Evolutionary conservation across 2,888 invertebrate genomes (phyloP).

Genomic region (Galerucella pusilla): DNA sequence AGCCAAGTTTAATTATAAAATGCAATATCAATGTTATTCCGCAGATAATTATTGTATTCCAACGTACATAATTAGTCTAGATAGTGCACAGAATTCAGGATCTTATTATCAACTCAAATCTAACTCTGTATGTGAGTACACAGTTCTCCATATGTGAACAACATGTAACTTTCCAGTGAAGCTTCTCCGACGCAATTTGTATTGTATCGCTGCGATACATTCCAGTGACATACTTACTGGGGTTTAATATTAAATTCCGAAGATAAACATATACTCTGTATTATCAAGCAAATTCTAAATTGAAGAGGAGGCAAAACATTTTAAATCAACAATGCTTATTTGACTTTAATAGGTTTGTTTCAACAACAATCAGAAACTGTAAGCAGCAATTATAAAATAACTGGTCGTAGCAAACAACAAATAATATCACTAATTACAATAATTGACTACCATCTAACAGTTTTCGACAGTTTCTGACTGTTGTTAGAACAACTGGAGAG

Average conservation of each 20-base stretch:
- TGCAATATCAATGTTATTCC: background rate
- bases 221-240: background rate
- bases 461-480: too few relatives aligned
- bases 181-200: background rate
- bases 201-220: background rate
- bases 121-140: background rate
- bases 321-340: too few relatives aligned
- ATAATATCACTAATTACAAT: too few relatives aligned
- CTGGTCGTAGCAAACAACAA: too few relatives aligned
- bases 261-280: background rate
- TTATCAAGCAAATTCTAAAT: background rate
- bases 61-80: background rate
- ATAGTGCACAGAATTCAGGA: constrained; percentile 7
- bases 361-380: too few relatives aligned
- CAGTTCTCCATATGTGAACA: background rate
- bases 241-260: background rate
- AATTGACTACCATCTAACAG: too few relatives aligned
- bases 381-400: too few relatives aligned
- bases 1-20: background rate
- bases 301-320: too few relatives aligned
- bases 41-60: constrained; percentile 16
- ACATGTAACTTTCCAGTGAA: constrained; percentile 9
- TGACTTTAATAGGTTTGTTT: too few relatives aligned
- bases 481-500: too few relatives aligned
- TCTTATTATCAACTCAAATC: constrained; percentile 12